These are phyloP conservation scores for Nothoprocta perdicaria DNA, from an alignment of 2,113 vertebrate species.

Conservation along the genomic window DNA sequence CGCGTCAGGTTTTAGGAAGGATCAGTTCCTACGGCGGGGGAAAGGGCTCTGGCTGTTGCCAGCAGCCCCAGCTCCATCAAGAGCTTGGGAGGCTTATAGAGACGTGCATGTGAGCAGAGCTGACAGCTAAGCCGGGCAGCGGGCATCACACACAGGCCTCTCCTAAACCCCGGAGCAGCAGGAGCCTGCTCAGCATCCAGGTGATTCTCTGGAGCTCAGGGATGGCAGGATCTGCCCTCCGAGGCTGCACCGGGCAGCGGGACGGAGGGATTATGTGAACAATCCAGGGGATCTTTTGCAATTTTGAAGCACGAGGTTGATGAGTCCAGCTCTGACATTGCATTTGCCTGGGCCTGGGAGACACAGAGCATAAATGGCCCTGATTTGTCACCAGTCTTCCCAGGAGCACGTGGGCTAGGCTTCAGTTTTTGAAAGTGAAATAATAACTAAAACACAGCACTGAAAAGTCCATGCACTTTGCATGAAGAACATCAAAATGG, in stretches of 20 bases:
- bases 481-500: not conserved
- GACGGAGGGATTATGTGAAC: not conserved
- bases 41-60: not conserved
- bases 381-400: not conserved
- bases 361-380: fast-evolving
- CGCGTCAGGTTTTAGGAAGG: slow-evolving; percentile 59
- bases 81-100: not conserved
- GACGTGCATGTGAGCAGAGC: slow-evolving; percentile 14
- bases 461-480: not conserved
- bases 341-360: not conserved
- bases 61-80: not conserved
- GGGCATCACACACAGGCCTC: not conserved
- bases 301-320: not conserved
- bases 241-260: fast-evolving
- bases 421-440: not conserved
- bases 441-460: not conserved
- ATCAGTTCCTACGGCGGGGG: slow-evolving; percentile 27
- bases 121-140: slow-evolving; percentile 25
- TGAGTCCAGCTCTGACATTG: not conserved
- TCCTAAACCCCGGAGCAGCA: not conserved
- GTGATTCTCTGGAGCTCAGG: fast-evolving
- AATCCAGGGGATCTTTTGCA: not conserved
- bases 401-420: not conserved
- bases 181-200: not conserved
- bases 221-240: not conserved